Base-by-base conservation (phyloP, 2,113 vertebrate genomes). In the Agelaius phoeniceus region DNA sequence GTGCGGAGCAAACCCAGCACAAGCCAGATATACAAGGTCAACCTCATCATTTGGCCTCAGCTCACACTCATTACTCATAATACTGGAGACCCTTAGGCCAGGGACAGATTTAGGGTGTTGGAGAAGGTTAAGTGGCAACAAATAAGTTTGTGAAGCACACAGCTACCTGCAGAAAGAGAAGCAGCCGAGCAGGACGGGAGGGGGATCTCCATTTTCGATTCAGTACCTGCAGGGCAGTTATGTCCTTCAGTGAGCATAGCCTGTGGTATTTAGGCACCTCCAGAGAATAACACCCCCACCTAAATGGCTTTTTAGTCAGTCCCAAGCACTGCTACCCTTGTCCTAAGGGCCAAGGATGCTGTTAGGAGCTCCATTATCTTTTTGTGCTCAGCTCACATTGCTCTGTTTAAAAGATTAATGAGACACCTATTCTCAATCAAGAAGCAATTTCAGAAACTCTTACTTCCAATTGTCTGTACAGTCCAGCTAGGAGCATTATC, bases 341-440 rank as follows among this genome's bases (percentile, higher is more conserved):
- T 91, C 79, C 89, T 90, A 51, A 63, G 30, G 80, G 17, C 57
- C n/a, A 89, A 81, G 51, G 63, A 51, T 92, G n/a, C 43, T 73
- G 20, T 37, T 49, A 6, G 26, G 37, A 28, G 16, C 9, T 93
- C 52, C 62, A 30, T 93, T 88, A 74, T 91, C 57, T n/a, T 68
- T 61, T 39, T 48, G 11, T 67, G 65, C 69, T 92, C 87, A 68
- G 72, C 63, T 88, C 68, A 41, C 0, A 8, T 19, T 67, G 51
- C 33, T 95, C 44, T 90, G 16, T 92, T 95, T 95, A 75, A 95
- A 97, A 97, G 84, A 93, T 96, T 95, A 91, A 97, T 93, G 87
- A 90, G 89, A 95, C 68, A 93, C 15, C 88, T 30, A 86, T 75
- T 72, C 75, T 91, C 91, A 84, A 81, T 84, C 63, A 78, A 88